Evolutionary conservation across 2,797 vertebrate genomes (phyloP), one percentile per base, ranked within the genome.

Genomic region (Serranus cabrilla): DNA sequence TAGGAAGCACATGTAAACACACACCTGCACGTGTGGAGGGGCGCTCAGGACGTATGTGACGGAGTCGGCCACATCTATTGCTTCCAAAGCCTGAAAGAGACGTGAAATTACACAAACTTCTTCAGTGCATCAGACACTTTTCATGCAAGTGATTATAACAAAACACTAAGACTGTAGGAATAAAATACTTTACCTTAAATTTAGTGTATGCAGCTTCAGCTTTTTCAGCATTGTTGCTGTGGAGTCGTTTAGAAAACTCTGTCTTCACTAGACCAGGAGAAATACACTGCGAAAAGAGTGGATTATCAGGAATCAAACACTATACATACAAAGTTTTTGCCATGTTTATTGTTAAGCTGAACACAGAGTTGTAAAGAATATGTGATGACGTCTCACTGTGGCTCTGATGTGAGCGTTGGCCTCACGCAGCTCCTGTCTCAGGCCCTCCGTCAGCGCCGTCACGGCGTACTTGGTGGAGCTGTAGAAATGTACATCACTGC

Each of bases 191-290:
- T 74, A 98, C 97, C 96, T 94, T 95, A 63, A 96, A 94, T 55
- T 84, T 87, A 61, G 93, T 91, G 16, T 96, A 96, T 14, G 70
- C 58, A 45, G 90, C 89, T 56, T 94, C 94, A 80, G 95, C 96
- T 91, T 93, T 96, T 74, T 95, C 95, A 0, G 95, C 87, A 58
- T 95, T 86, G 1, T 94, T 83, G 52, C 92, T 92, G 2, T 94
- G 87, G 52, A 97, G 92, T 43, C 94, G 95, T 60, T 87, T 90
- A 81, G 89, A 87, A 72, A 98, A 97, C 42, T 95, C 95, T 0
- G 96, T 97, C 89, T 96, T 94, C 87, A 98, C 97, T 70, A 97
- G 34, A 67, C 96, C 96, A 57, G 97, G 97, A 88, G 97, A 97
- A 86, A 98, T 96, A 70, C 94, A 92, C 97, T 97, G 91, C 65